Conservation (phyloP, 2,113 vertebrate species). For the Dolichotis patagonum region DNA sequence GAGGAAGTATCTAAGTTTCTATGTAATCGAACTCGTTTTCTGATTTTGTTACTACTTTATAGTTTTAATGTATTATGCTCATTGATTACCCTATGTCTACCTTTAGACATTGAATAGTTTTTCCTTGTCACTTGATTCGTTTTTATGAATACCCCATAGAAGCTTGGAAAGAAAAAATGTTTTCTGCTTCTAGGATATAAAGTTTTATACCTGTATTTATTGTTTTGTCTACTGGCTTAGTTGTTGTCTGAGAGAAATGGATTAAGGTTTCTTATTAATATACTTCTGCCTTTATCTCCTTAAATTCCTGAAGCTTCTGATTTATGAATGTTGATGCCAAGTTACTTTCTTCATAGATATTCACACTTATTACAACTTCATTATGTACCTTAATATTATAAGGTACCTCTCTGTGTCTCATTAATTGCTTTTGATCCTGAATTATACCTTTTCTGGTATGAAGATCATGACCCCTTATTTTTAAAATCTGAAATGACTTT, state of each 20-base stretch:
- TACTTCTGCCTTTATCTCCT: slow-evolving; percentile 5
- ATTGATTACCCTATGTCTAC: not conserved
- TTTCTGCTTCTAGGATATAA: not conserved
- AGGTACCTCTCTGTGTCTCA: not conserved
- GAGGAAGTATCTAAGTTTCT: not conserved
- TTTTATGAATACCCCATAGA: not conserved
- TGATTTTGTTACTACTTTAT: not conserved
- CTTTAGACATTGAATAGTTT: not conserved
- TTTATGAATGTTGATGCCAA: not conserved
- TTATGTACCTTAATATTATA: not conserved
- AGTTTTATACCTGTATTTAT: not conserved
- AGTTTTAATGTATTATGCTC: not conserved
- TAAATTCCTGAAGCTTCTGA: not conserved
- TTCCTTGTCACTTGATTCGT: not conserved
- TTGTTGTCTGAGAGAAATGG: not conserved
- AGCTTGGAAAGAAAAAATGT: slow-evolving; percentile 3
- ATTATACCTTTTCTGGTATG: slow-evolving; percentile 19
- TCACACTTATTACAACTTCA: not conserved
- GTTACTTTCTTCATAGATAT: not conserved
- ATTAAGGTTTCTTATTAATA: not conserved
- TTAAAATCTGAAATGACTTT: slow-evolving; percentile 6
- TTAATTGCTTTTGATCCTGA: slow-evolving; percentile 20
- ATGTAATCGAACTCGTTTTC: not conserved
- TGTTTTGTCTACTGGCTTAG: not conserved
- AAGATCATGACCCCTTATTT: not conserved